Evolutionary conservation across 2,797 vertebrate species (phyloP).

Genomic region (Avahi laniger): DNA sequence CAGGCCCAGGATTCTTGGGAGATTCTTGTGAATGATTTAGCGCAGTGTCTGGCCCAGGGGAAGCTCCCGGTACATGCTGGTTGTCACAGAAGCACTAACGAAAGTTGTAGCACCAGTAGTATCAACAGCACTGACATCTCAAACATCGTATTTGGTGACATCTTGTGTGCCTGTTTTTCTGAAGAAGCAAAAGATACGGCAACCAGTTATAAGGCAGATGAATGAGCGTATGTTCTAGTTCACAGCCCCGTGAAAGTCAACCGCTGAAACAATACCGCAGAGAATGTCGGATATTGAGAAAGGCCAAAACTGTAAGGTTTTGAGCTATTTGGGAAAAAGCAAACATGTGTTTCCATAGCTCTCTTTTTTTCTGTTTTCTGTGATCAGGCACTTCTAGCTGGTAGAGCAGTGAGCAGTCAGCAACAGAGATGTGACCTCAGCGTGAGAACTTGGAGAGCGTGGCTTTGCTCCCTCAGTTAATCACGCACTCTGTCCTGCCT

Average conservation of each 20-base stretch:
- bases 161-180: background rate
- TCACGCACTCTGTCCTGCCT: background rate
- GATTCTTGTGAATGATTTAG: background rate
- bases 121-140: background rate
- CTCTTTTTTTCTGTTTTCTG: background rate
- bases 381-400: background rate
- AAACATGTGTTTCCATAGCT: background rate
- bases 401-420: background rate
- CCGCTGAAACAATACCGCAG: too few species aligned
- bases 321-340: background rate
- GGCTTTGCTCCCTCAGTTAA: accelerated
- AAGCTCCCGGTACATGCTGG: background rate
- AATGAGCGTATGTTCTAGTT: background rate
- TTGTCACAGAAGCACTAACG: background rate
- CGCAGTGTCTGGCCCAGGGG: too few species aligned
- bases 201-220: background rate
- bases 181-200: background rate
- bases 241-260: background rate
- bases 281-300: background rate
- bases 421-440: background rate
- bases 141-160: background rate
- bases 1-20: background rate
- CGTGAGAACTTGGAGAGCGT: accelerated
- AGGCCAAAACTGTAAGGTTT: background rate
- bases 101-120: background rate